Percentiles rank a stretch among this genome's conserved stretches.
These are phyloP conservation scores for Stenichneumon culpator DNA, from an alignment of 2,888 invertebrate species.

Conservation along the genomic window DNA sequence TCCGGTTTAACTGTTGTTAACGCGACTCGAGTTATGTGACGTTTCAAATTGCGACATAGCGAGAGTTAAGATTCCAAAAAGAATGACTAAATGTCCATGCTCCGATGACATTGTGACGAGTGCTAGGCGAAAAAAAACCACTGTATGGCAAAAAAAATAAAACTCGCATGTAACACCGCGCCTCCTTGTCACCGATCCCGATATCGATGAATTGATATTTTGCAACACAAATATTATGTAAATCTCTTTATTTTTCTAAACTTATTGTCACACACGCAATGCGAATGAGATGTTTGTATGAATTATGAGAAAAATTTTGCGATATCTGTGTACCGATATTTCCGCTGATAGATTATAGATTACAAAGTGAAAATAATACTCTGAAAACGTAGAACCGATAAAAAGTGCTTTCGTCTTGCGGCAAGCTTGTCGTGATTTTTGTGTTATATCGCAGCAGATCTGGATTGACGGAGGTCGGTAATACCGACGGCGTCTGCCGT, in stretches of 20 bases:
- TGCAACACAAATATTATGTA: conserved; percentile 62
- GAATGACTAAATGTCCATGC: conserved; percentile 31
- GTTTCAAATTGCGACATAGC: conserved; percentile 11
- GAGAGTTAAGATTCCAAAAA: conserved; percentile 34
- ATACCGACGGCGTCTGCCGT: background rate
- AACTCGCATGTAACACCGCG: conserved; percentile 43
- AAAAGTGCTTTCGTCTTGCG: background rate
- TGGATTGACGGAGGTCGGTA: background rate
- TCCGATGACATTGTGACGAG: conserved; percentile 34
- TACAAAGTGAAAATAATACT: background rate
- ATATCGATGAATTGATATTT: conserved; percentile 52
- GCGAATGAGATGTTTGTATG: conserved; percentile 58
- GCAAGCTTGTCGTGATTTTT: background rate
- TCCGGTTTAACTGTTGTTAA: conserved; percentile 33
- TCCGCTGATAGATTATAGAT: conserved; percentile 1
- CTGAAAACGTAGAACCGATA: background rate
- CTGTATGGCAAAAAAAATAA: conserved; percentile 16
- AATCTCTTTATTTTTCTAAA: conserved; percentile 72
- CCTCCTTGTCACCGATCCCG: conserved; percentile 42
- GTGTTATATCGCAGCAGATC: background rate
- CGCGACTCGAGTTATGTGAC: conserved; percentile 18
- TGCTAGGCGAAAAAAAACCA: conserved; percentile 33
- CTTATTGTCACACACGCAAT: conserved; percentile 54
- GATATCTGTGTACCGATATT: conserved; percentile 47
- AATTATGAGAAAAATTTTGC: conserved; percentile 52